These are phyloP conservation scores for Eulemur albifrons DNA, from an alignment of 2,797 vertebrate species.

Conservation along the genomic window DNA sequence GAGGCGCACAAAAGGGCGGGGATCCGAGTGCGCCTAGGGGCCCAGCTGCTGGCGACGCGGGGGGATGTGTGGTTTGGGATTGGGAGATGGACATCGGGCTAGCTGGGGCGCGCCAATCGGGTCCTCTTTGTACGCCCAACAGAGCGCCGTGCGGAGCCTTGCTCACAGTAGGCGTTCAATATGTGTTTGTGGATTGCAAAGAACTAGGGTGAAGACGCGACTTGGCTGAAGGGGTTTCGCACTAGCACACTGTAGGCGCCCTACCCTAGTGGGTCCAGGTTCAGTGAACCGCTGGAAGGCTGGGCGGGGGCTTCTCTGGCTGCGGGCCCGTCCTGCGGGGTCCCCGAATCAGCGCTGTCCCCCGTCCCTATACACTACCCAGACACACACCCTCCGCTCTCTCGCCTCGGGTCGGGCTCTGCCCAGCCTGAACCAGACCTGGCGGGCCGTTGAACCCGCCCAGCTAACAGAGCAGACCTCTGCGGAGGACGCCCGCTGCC, in stretches of 20 bases:
- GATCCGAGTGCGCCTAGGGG: not conserved
- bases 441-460: not conserved
- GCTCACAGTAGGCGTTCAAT: not conserved
- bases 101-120: not conserved
- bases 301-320: not conserved
- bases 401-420: not conserved
- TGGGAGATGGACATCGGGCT: not conserved
- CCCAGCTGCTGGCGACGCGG: not conserved
- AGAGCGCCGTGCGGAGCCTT: not conserved
- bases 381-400: not conserved
- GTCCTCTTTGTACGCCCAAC: constrained; percentile 42
- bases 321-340: not conserved
- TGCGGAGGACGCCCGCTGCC: not conserved
- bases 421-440: not conserved
- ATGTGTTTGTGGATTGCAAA: not conserved
- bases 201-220: not conserved
- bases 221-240: not conserved
- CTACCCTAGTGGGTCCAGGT: not conserved
- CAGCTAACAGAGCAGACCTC: not conserved
- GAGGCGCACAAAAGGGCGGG: constrained; percentile 70
- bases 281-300: not conserved
- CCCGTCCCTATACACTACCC: not conserved
- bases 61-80: not conserved
- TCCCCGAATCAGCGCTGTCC: not conserved
- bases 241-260: not conserved